phyloP scores from a whole-genome alignment of 2,797 vertebrate species.

The Propithecus deckenii region DNA sequence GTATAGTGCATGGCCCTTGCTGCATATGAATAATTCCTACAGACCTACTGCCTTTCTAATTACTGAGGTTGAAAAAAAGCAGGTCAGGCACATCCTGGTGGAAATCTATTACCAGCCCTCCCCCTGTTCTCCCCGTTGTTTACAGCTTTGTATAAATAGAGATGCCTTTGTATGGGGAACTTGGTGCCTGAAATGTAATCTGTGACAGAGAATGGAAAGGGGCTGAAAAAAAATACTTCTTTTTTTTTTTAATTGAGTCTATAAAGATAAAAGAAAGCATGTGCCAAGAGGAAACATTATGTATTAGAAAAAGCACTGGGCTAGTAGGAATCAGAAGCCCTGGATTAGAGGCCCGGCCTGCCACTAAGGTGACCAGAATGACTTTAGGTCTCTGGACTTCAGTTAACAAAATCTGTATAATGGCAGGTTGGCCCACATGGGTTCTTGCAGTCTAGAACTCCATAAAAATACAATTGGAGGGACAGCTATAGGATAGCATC shows the following conservation, averaged over 20 bases:
- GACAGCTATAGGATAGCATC: background rate
- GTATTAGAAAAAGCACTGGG: background rate
- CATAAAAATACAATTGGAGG: background rate
- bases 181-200: slow-evolving; percentile 35
- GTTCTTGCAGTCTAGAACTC: background rate
- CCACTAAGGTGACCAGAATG: background rate
- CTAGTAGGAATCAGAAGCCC: background rate
- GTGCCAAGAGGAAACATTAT: background rate
- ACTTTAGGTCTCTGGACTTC: background rate
- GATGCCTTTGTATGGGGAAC: slow-evolving; percentile 53
- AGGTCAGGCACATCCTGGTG: slow-evolving; percentile 87
- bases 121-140: slow-evolving; percentile 46
- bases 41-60: slow-evolving; percentile 88
- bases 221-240: background rate
- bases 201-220: background rate
- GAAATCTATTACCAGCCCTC: slow-evolving; percentile 79
- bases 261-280: background rate
- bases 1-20: slow-evolving; percentile 86
- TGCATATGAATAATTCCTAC: slow-evolving; percentile 90
- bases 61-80: slow-evolving; percentile 84
- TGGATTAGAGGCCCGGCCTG: background rate
- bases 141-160: slow-evolving; percentile 48
- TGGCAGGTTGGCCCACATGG: background rate
- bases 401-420: background rate
- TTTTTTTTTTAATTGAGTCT: background rate